Evolutionary conservation across 2,888 invertebrate genomes (phyloP).

Genomic region (Eristalinus aeneus): DNA sequence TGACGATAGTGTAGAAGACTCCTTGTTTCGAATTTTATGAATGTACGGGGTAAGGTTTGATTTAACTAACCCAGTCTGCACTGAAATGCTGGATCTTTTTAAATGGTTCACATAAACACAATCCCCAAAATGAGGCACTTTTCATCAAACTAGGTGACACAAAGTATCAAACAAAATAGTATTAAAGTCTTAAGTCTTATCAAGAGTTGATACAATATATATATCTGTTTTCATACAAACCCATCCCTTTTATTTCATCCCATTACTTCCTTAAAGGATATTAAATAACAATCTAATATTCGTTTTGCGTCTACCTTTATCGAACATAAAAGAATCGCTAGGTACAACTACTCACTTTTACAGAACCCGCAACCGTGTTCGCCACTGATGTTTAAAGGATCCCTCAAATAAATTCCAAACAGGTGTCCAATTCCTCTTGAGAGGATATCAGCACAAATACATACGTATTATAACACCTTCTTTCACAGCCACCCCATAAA

Average conservation of each 20-base stretch:
- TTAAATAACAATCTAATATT: conserved; percentile 19
- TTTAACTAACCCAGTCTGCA: no score
- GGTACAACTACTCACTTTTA: not conserved
- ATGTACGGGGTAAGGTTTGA: no score
- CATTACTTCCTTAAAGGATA: conserved; percentile 15
- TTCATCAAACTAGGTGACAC: not conserved
- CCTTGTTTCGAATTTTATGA: no score
- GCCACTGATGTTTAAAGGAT: not conserved
- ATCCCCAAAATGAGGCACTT: not conserved
- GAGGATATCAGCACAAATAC: conserved; percentile 4
- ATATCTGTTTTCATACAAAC: conserved; percentile 5
- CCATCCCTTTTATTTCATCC: not conserved
- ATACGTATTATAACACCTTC: not conserved
- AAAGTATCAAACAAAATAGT: not conserved
- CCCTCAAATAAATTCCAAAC: conserved; percentile 11
- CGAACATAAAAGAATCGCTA: not conserved
- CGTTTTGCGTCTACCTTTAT: not conserved
- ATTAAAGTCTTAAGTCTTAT: conserved; percentile 15
- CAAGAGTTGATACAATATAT: conserved; percentile 12
- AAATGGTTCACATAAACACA: not conserved
- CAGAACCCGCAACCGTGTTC: not conserved
- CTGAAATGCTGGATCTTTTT: no score
- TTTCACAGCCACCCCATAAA: conserved; percentile 16
- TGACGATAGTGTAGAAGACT: no score
- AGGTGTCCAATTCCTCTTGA: conserved; percentile 10